Evolutionary conservation across 2,797 vertebrate genomes (phyloP), one percentile per base, ranked within the genome.

Genomic region (Sphaeramia orbicularis): DNA sequence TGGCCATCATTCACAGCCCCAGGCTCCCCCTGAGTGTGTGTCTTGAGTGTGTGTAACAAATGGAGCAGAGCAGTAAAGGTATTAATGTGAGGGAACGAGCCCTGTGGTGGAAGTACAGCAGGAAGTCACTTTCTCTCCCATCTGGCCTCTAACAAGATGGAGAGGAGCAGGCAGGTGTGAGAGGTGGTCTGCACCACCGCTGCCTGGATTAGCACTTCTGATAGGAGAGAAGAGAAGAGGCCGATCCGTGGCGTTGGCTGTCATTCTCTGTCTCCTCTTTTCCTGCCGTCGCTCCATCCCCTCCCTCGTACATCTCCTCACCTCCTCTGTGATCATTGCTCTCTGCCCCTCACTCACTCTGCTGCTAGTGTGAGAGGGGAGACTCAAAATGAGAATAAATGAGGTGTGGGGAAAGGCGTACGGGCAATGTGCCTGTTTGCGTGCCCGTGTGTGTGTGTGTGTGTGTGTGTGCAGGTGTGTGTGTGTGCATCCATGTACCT

Each of bases 1-100:
- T 83, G 86, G 87, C 90, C 89, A 89, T 92, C 90, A 89, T 89
- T 92, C 90, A 93, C 87, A 88, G 86, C 83, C 87, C 71, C 66
- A 4, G 86, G 82, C 90, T 85, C 88, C 84, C 88, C 87, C 83
- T 80, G 70, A 86, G 85, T 87, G 82, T 76, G 81, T 85, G 85
- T 88, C 86, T 81, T 76, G 80, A 80, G 81, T 78, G 87, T 84
- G 84, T 83, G 81, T 86, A 87, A 84, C 82, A 88, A 89, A 86
- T 86, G 86, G 79, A 92, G 82, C 68, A 49, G 42, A 87, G 85
- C 79, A 66, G 87, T 82, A 81, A 81, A 85, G 74, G 78, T 85
- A 88, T 89, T 91, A 89, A 85, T 90, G 87, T 86, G 84, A 85
- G 68, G 80, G 81, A 89, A 84, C 52, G 72, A 73, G 81, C 78